Conservation (phyloP, 1,140 invertebrate genomes). For the Lordiphosa collinella region DNA sequence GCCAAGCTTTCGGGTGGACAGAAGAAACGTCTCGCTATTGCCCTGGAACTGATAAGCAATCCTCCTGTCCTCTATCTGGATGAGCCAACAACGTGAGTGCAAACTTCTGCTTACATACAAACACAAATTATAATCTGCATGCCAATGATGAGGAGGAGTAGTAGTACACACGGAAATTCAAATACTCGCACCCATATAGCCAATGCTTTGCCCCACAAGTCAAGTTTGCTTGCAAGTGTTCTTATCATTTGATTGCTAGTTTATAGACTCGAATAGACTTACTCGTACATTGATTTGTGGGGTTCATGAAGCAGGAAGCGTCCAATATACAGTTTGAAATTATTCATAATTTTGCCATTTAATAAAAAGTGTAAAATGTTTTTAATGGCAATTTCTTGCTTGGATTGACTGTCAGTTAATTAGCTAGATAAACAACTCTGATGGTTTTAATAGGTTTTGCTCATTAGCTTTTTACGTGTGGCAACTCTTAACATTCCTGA, state of each 20-base stretch:
- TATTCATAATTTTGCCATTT: slow-evolving; percentile 5
- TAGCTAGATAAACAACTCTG: no score
- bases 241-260: neutral
- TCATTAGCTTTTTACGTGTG: no score
- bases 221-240: slow-evolving; percentile 31
- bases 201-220: slow-evolving; percentile 36
- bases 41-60: slow-evolving; percentile 92
- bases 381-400: slow-evolving; percentile 5
- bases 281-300: slow-evolving; percentile 3
- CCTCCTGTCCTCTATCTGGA: slow-evolving; percentile 95
- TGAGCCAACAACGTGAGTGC: slow-evolving; percentile 93
- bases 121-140: slow-evolving; percentile 20
- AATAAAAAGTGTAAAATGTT: no score
- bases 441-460: no score
- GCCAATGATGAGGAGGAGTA: slow-evolving; percentile 16
- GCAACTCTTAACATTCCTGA: no score
- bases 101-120: slow-evolving; percentile 7
- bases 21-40: slow-evolving; percentile 92
- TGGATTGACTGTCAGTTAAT: no score
- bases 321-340: slow-evolving; percentile 14
- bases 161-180: slow-evolving; percentile 24
- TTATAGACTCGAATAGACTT: no score
- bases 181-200: slow-evolving; percentile 2
- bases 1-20: slow-evolving; percentile 92
- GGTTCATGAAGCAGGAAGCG: slow-evolving; percentile 21